Evolutionary conservation across 2,888 invertebrate genomes (phyloP).

Genomic region (Muscina levida): DNA sequence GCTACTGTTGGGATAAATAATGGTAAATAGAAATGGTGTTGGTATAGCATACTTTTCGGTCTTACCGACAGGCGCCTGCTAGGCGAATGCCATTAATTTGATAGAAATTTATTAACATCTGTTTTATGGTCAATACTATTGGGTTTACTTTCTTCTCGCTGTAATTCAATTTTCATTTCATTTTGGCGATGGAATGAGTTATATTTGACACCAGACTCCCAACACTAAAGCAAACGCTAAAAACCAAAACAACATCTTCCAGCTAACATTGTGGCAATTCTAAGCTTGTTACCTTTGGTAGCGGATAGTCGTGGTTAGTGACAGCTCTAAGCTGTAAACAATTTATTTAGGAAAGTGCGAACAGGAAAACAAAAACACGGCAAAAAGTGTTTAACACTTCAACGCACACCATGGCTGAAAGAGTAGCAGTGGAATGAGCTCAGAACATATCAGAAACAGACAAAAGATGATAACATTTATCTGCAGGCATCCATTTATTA

Average conservation of each 20-base stretch:
- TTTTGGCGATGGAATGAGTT: background rate
- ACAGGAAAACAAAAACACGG: background rate
- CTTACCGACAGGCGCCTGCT: background rate
- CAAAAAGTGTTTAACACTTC: constrained; percentile 30
- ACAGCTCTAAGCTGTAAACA: constrained; percentile 44
- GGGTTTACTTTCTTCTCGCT: background rate
- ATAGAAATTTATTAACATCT: background rate
- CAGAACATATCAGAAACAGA: constrained; percentile 21
- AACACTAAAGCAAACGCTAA: background rate
- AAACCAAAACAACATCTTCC: background rate
- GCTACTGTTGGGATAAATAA: constrained; percentile 8
- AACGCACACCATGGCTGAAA: constrained; percentile 36
- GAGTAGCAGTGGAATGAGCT: background rate
- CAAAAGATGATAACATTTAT: background rate
- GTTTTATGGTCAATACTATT: background rate
- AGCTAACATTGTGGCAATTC: background rate
- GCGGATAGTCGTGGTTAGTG: constrained; percentile 31
- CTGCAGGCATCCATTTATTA: no score
- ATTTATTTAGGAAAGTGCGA: constrained; percentile 5
- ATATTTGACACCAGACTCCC: constrained; percentile 5
- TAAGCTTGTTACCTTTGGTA: background rate
- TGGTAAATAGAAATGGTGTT: no score
- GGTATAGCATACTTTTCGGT: constrained; percentile 23
- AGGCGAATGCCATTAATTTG: background rate
- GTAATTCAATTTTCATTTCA: constrained; percentile 31